Evolutionary conservation across 2,797 vertebrate genomes (phyloP), one percentile per base, ranked within the genome.

Genomic region (Sebastes kiyomatsui): DNA sequence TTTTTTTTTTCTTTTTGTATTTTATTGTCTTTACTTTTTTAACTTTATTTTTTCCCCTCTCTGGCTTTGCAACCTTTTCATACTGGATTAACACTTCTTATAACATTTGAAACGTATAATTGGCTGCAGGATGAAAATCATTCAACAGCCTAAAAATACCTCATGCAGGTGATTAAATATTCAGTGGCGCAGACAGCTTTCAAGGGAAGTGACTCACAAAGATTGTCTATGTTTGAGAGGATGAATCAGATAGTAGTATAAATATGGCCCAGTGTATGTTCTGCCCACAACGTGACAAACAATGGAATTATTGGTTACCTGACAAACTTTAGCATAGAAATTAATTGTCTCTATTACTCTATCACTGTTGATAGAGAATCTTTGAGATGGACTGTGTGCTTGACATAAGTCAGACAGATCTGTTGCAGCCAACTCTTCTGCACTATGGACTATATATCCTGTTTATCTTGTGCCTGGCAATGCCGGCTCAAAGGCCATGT

Each of bases 401-500:
- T n/a, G 8, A 58, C 67, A 22, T 2, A 46, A 28, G 30, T 67
- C 28, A 60, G 9, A 30, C 8, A 67, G 20, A 46, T 33, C 14
- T 35, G 13, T 64, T 64, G 35, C 5, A 27, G 25, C 23, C 11
- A 20, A 3, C 32, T 62, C 30, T 30, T 62, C 32, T 32, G 71
- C 23, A 67, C 71, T 55, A 22, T 75, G 49, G 27, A 33, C 46
- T 25, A 5, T 46, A 13, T 35, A 35, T 35, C 3, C 46, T 67
- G 30, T 30, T n/a, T 22, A 49, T 70, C 27, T 12, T 33, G 16
- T 55, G 10, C 12, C 2, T 60, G 12, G 52, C 38, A 54, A 12
- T 35, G 11, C 60, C 28, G n/a, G 28, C 49, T 80, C 72, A 80
- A 75, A 81, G 54, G 32, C 23, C 60, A 60, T 16, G 38, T 25